phyloP scores from a whole-genome alignment of 2,113 vertebrate species.

The Corvus hawaiiensis region DNA sequence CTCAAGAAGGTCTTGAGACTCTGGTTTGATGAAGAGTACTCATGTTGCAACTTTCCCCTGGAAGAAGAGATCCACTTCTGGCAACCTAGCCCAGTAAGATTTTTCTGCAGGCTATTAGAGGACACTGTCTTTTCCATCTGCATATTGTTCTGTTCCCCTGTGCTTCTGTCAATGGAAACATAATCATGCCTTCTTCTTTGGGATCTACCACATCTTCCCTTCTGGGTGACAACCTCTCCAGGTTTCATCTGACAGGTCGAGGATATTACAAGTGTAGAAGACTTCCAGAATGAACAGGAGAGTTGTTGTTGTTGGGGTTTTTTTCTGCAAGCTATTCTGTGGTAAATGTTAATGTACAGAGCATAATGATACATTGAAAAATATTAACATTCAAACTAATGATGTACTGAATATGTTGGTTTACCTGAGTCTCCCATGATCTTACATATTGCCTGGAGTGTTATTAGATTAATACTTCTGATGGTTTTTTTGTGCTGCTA shows the following conservation, averaged over 20 bases:
- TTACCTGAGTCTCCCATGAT: neutral
- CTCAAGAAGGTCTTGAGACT: neutral
- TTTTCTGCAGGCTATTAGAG: neutral
- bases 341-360: neutral
- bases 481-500: neutral
- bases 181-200: neutral
- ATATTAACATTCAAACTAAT: neutral
- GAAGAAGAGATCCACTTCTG: neutral
- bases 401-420: neutral
- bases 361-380: neutral
- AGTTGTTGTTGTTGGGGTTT: neutral
- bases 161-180: neutral
- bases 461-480: slow-evolving; percentile 4
- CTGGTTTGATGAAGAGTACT: neutral
- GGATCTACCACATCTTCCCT: neutral
- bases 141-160: neutral
- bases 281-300: neutral
- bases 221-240: neutral
- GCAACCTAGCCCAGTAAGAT: neutral
- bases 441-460: neutral
- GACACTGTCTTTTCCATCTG: neutral
- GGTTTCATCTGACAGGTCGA: neutral
- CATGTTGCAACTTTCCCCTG: neutral
- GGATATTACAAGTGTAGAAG: neutral
- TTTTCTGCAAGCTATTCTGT: neutral